A percentile compares a stretch with the other conserved stretches of the same genome.
Evolutionary conservation across 2,888 invertebrate species (phyloP).

Genomic region (Eledona agricola): DNA sequence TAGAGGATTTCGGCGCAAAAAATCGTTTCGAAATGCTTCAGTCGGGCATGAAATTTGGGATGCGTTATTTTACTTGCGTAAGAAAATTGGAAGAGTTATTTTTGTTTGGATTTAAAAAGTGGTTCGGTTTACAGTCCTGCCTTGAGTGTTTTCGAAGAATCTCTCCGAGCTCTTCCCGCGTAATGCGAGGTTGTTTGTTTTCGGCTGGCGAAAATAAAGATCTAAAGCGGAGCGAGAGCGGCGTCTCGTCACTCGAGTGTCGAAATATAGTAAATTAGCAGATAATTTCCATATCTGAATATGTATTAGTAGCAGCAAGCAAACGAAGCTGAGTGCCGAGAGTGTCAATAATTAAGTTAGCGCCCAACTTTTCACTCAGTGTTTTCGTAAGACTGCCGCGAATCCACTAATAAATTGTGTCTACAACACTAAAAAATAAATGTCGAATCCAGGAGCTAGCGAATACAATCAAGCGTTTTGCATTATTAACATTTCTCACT

Average conservation of each 20-base stretch:
- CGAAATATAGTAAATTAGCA: slow-evolving; percentile 46
- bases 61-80: too few relatives aligned
- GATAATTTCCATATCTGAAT: slow-evolving; percentile 50
- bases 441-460: slow-evolving; percentile 42
- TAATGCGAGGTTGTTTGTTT: slow-evolving; percentile 23
- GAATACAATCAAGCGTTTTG: slow-evolving; percentile 50
- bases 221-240: slow-evolving; percentile 31
- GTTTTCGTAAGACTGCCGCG: slow-evolving; percentile 42
- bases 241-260: slow-evolving; percentile 45
- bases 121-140: too few relatives aligned
- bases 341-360: slow-evolving; percentile 49
- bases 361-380: slow-evolving; percentile 47
- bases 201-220: slow-evolving; percentile 18
- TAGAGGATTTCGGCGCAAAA: not conserved
- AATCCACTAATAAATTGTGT: slow-evolving; percentile 49
- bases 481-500: slow-evolving; percentile 50
- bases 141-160: too few relatives aligned
- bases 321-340: slow-evolving; percentile 43
- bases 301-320: slow-evolving; percentile 46
- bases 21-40: too few relatives aligned
- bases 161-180: too few relatives aligned
- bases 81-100: too few relatives aligned
- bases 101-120: too few relatives aligned
- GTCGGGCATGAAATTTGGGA: too few relatives aligned
- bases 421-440: slow-evolving; percentile 48